phyloP scores from a whole-genome alignment of 1,140 invertebrate genomes.

The Lineus longissimus region DNA sequence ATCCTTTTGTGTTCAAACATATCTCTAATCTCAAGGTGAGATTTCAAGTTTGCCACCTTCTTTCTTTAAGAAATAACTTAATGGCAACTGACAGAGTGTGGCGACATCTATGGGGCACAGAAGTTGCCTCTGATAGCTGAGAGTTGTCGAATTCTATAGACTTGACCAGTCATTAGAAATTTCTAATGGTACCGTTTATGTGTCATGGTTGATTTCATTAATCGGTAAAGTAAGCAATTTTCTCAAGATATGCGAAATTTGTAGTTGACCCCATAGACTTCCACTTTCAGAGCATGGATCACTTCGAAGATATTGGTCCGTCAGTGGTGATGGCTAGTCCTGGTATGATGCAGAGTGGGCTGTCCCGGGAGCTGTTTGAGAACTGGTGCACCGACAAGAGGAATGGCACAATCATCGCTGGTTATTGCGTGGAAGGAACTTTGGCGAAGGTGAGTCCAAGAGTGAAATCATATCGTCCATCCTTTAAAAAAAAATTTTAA shows the following conservation, averaged over 20 bases:
- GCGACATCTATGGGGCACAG: no score
- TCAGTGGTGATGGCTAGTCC: constrained; percentile 99
- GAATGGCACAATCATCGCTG: constrained; percentile 97
- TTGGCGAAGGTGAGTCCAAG: constrained; percentile 71
- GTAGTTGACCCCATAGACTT: no score
- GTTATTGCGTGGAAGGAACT: constrained; percentile 99
- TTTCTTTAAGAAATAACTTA: no score
- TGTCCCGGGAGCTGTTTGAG: constrained; percentile 96
- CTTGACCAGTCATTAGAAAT: no score
- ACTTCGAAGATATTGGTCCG: constrained; percentile 98
- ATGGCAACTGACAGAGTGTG: no score
- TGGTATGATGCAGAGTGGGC: constrained; percentile 99
- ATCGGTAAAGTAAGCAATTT: no score
- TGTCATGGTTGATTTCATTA: no score
- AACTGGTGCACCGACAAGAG: constrained; percentile 97
- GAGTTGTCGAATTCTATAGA: no score
- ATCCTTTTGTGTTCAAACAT: constrained; percentile 98
- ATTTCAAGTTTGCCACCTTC: constrained; percentile 9
- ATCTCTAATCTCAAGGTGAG: constrained; percentile 94
- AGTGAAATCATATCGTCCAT: background rate
- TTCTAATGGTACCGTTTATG: no score
- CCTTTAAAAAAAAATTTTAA: constrained; percentile 7
- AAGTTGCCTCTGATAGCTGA: no score
- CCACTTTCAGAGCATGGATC: constrained; percentile 80
- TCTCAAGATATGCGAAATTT: no score